phyloP scores from a whole-genome alignment of 2,888 invertebrate genomes.

The Idaea biselata region DNA sequence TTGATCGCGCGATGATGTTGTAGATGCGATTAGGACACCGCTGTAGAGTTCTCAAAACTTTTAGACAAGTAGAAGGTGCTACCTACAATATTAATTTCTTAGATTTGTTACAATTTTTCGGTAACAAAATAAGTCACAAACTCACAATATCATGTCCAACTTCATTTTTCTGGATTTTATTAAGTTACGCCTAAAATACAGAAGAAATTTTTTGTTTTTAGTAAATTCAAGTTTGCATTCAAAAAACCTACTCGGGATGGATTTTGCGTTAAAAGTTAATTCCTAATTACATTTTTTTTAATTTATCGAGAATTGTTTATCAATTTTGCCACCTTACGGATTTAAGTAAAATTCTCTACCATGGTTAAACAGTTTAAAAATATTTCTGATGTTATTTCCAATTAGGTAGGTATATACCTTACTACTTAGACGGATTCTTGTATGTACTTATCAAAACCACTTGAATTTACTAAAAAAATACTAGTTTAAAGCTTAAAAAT shows the following conservation, averaged over 20 bases:
- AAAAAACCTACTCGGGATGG: conserved; percentile 23
- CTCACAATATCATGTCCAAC: neutral
- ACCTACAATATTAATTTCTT: neutral
- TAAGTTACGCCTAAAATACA: conserved; percentile 28
- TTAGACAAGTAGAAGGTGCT: too few species aligned
- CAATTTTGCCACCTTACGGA: too few species aligned
- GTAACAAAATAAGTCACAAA: neutral
- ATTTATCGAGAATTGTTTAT: too few species aligned
- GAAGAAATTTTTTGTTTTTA: conserved; percentile 11
- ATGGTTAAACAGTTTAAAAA: neutral
- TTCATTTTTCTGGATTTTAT: neutral
- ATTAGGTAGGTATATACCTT: conserved; percentile 24
- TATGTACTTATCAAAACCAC: conserved; percentile 11
- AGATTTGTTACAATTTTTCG: neutral
- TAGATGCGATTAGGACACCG: too few species aligned
- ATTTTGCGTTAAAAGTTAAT: conserved; percentile 11
- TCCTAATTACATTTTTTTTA: neutral
- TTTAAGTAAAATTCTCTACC: too few species aligned
- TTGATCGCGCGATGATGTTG: too few species aligned
- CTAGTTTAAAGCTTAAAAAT: conserved; percentile 37
- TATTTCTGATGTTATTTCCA: conserved; percentile 6
- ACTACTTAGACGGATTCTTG: conserved; percentile 23
- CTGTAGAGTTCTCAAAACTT: too few species aligned
- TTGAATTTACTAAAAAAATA: conserved; percentile 26
- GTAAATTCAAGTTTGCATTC: conserved; percentile 17